A percentile compares a stretch with the other conserved stretches of the same genome.
Conservation (phyloP, 1,140 invertebrate genomes). For the Dinoponera quadriceps region DNA sequence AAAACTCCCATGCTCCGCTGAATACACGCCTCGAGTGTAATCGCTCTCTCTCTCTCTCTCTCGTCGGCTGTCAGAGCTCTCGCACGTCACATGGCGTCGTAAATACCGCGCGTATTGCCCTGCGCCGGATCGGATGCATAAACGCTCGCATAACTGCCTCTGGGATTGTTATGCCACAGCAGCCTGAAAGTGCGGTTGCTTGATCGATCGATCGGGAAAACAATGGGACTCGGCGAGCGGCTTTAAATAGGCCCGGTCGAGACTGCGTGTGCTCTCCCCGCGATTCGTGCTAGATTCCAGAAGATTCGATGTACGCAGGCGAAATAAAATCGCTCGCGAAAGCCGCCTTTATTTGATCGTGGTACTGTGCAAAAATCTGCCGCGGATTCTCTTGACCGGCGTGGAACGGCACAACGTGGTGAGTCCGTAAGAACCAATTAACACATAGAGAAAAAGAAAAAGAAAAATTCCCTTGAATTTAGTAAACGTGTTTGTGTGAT, state of each 20-base stretch:
- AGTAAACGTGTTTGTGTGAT: too few relatives aligned
- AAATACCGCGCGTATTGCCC: constrained; percentile 20
- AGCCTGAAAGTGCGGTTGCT: constrained; percentile 34
- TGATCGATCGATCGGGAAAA: constrained; percentile 58
- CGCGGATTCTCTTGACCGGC: neutral
- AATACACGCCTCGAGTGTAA: constrained; percentile 26
- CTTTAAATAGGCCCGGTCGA: constrained; percentile 29
- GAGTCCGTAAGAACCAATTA: too few relatives aligned
- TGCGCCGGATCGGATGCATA: constrained; percentile 2
- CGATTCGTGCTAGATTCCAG: neutral
- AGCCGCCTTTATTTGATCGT: neutral
- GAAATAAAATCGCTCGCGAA: constrained; percentile 26
- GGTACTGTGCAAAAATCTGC: neutral
- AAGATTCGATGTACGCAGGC: neutral
- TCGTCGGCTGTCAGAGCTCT: neutral
- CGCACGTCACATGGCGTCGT: constrained; percentile 16
- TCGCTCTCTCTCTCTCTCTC: constrained; percentile 5
- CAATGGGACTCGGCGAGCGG: constrained; percentile 24
- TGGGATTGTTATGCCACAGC: constrained; percentile 12
- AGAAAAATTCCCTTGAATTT: too few relatives aligned
- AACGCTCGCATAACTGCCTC: constrained; percentile 13
- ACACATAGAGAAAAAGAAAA: too few relatives aligned
- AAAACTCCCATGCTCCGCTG: constrained; percentile 7
- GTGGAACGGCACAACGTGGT: too few relatives aligned
- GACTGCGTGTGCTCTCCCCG: neutral